Evolutionary conservation across 2,797 vertebrate species (phyloP).

Genomic region (Sebastes diploproa): DNA sequence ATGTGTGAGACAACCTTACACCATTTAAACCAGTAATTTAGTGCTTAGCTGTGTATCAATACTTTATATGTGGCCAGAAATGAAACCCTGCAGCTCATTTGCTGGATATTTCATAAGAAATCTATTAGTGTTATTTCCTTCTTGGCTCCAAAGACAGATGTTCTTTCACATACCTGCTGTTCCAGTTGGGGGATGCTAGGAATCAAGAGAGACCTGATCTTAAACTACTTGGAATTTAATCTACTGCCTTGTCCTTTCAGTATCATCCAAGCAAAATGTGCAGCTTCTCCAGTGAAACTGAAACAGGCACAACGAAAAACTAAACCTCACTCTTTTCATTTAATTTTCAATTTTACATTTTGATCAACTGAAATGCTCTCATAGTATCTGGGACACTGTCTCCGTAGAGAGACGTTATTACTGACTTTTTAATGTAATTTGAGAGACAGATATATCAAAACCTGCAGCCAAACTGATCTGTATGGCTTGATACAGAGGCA

Average conservation of each 20-base stretch:
- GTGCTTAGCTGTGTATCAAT: neutral
- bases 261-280: neutral
- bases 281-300: neutral
- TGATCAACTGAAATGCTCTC: neutral
- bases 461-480: neutral
- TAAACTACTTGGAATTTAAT: neutral
- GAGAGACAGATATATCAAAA: neutral
- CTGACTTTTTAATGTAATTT: neutral
- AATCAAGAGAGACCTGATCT: constrained; percentile 40
- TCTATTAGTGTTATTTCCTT: neutral
- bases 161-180: neutral
- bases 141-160: neutral
- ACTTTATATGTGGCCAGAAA: neutral
- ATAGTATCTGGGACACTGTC: neutral
- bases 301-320: neutral
- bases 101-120: neutral
- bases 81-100: neutral
- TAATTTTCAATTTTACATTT: neutral
- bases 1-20: neutral
- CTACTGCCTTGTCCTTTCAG: neutral
- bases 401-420: neutral
- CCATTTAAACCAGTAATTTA: neutral
- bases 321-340: neutral
- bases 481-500: neutral
- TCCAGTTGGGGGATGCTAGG: neutral